Percentiles rank a stretch among this genome's conserved stretches.
These are phyloP conservation scores for Otolemur garnettii DNA, from an alignment of 2,113 vertebrate species.

Conservation along the genomic window DNA sequence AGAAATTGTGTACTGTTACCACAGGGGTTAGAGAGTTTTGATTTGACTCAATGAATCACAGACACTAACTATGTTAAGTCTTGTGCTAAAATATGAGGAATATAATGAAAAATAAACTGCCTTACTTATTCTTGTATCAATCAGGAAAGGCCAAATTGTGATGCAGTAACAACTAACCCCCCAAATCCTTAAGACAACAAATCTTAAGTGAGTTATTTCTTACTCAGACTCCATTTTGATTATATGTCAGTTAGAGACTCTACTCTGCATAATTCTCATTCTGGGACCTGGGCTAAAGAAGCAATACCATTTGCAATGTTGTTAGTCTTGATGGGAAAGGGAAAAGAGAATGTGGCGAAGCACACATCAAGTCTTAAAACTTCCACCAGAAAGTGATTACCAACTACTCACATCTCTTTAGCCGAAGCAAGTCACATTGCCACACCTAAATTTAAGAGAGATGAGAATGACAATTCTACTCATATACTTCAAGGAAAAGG, in stretches of 20 bases:
- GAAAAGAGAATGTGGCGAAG: background rate
- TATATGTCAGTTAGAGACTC: background rate
- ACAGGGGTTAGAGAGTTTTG: background rate
- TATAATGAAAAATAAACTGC: background rate
- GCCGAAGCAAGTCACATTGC: background rate
- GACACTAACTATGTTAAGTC: background rate
- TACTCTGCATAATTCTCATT: background rate
- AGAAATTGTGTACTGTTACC: background rate
- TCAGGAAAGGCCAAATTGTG: background rate
- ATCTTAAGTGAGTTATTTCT: background rate
- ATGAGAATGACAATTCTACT: background rate
- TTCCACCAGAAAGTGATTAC: background rate
- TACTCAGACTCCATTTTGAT: background rate
- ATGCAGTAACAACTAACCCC: background rate
- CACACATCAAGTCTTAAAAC: background rate
- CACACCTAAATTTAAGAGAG: constrained; percentile 2
- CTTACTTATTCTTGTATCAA: background rate
- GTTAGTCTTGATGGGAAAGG: background rate
- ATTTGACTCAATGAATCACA: background rate
- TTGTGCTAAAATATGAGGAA: background rate
- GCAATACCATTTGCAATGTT: background rate
- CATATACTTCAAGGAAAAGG: background rate
- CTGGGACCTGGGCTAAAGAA: background rate
- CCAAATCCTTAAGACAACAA: background rate
- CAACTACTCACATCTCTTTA: background rate